Percentiles rank a stretch among this genome's conserved stretches.
Conservation (phyloP, 2,797 vertebrate genomes). For the Oreonectes daqikongensis region DNA sequence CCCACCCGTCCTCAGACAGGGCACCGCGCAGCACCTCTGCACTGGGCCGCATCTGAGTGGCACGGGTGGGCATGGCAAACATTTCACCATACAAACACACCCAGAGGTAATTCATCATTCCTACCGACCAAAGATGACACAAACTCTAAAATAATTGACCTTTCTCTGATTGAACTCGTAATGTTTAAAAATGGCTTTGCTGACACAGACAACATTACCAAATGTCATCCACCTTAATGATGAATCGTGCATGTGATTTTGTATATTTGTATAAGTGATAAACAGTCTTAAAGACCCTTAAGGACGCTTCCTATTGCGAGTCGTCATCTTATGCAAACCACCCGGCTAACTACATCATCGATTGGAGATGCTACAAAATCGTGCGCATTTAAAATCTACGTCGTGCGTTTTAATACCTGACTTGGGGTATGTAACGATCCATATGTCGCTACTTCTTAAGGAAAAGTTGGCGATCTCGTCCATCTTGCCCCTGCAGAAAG, state of each 20-base stretch:
- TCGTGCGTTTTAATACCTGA: conserved; percentile 79
- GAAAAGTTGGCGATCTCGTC: conserved; percentile 95
- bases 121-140: not conserved
- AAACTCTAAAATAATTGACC: not conserved
- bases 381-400: not conserved
- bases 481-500: conserved; percentile 98
- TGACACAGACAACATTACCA: not conserved
- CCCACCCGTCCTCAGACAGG: conserved; percentile 52
- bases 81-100: not conserved
- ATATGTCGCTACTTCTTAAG: conserved; percentile 92
- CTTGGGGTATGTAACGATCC: conserved; percentile 98
- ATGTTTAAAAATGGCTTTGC: not conserved
- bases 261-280: too few relatives aligned
- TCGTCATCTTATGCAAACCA: conserved; percentile 9
- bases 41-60: conserved; percentile 40
- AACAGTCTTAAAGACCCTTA: not conserved
- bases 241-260: not conserved
- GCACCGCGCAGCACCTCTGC: conserved; percentile 45
- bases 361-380: not conserved
- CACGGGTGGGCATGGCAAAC: conserved; percentile 15
- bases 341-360: not conserved
- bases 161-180: not conserved
- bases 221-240: too few relatives aligned
- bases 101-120: not conserved
- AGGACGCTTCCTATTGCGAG: not conserved